Evolutionary conservation across 1,140 invertebrate genomes (phyloP), one percentile per base, ranked within the genome.

Genomic region (Fopius arisanus): DNA sequence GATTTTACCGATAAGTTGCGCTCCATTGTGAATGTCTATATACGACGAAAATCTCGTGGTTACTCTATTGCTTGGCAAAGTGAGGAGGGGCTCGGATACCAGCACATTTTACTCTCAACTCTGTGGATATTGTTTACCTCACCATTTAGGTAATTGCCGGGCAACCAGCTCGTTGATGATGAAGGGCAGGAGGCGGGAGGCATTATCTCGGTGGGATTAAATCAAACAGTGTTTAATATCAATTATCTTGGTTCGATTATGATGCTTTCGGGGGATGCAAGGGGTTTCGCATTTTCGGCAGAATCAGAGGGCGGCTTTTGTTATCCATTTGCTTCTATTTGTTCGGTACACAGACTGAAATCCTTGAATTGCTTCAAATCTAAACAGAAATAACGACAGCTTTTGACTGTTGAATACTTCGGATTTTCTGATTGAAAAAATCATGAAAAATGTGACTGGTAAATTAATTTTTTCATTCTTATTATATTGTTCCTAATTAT

Each of bases 141-240:
- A 85, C 86, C 87, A 87, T 87, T 87, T 87, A 87, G 87, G 84
- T 88, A 88, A 88, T 88, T 87, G 85, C 82, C 83, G 84, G 83
- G 81, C 84, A 84, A 85, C 84, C 83, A 79, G 82, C 81, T 82
- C 78, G 82, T 65, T 70, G 59, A 19, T 67, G 63, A 67, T 33
- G 37, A 59, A 59, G 9, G 54, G 54, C 21, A 12, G 3, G 54
- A 28, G 54, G 2, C 1, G 19, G 43, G 26, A 12, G 54, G 54
- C 14, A 59, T 59, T 59, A 59, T 59, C 19, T 26, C 23, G 54
- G 54, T 59, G 23, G 54, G 54, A 59, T 59, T 59, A 59, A 59
- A 59, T 59, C 54, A 59, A 59, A 59, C 54, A 59, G 54, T 59
- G 54, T 59, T 59, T 59, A 59, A 59, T 59, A 28, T 59, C 54